phyloP scores from a whole-genome alignment of 2,797 vertebrate genomes.

The Tinamus major region DNA sequence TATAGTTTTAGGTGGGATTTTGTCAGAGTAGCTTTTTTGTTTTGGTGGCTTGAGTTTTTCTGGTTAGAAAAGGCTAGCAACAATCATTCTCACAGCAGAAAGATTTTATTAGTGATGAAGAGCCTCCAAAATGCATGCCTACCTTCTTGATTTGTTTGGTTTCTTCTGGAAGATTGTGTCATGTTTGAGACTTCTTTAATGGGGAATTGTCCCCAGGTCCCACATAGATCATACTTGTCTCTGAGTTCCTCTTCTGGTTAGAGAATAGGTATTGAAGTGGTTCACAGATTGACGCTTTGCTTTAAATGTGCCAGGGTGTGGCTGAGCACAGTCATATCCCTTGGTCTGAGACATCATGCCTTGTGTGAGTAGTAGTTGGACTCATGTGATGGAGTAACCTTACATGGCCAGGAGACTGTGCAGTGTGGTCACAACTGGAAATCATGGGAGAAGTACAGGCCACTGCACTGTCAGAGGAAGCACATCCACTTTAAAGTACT shows the following conservation, averaged over 20 bases:
- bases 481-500: neutral
- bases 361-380: neutral
- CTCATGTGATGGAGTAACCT: neutral
- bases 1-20: neutral
- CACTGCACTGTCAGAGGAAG: neutral
- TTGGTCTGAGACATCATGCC: neutral
- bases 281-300: neutral
- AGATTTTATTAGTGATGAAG: neutral
- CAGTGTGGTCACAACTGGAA: neutral
- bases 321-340: neutral
- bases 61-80: neutral
- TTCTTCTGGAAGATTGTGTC: neutral
- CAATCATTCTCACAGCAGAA: neutral
- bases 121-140: neutral
- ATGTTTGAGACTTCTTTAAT: neutral
- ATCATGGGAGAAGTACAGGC: neutral
- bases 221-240: neutral
- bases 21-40: neutral
- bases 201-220: neutral
- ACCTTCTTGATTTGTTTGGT: neutral
- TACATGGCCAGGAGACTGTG: neutral
- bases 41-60: neutral
- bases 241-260: neutral
- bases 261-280: neutral
- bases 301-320: conserved; percentile 2